Base-by-base conservation (phyloP, 2,888 invertebrate genomes). In the Carterocephalus palaemon region DNA sequence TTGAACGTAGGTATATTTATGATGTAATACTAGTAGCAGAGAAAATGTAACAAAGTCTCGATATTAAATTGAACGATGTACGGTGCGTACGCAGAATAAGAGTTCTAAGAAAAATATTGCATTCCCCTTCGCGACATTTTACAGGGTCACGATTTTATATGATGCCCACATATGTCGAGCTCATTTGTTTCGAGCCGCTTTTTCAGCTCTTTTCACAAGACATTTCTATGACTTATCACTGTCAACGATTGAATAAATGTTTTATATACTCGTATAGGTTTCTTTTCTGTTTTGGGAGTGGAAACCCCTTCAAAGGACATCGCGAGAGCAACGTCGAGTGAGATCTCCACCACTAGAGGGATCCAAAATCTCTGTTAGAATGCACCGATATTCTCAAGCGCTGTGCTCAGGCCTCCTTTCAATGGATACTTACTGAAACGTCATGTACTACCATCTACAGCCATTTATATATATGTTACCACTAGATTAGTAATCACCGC, bases 111-210 rank as follows among this genome's bases (percentile, higher is more conserved):
- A 33, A 42, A 34, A 24, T 34, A 28, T 23, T 26, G 33, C 19
- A 19, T 34, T 28, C 19, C 41, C 17, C 9, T 22, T 34, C 33
- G 19, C 7, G 26, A 42, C 42, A 38, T 15, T 40, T 29, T 31
- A 22, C 39, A 24, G 10, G 26, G 26, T 7, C 26, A 33, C 26
- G 33, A 28, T 42, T 26, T 42, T 20, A 34, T 26, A 42, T 42
- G 26, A 34, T 10, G 20, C 26, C 17, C 20, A 15, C n/a, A 28
- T 19, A 33, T 33, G 32, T 13, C 26, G 26, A 13, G 26, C 33
- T 33, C 33, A 42, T 34, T 42, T 34, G 26, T 33, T 26, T n/a
- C n/a, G n/a, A n/a, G n/a, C 19, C 33, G 26, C 42, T 42, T 40
- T 42, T 42, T 34, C 28, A 34, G 20, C 42, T 28, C 5, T 15